A percentile compares a stretch with the other conserved stretches of the same genome.
Conservation (phyloP, 2,113 vertebrate species). For the Alethe diademata region DNA sequence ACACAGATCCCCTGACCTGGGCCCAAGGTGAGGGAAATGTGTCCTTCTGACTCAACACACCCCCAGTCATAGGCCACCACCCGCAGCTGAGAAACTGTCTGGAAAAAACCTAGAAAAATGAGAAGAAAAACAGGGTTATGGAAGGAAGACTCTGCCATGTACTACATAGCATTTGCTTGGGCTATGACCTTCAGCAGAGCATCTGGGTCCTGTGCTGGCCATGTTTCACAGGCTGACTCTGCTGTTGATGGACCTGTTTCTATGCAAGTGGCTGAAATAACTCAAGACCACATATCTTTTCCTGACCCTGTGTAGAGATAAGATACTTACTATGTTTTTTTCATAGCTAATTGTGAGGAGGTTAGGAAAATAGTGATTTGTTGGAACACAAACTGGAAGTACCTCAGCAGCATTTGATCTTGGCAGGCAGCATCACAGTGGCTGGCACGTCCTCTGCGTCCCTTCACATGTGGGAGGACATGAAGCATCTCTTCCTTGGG, state of each 20-base stretch:
- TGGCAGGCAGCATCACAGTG: accelerated
- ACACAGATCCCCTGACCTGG: neutral
- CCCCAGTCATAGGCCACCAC: neutral
- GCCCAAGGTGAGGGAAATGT: neutral
- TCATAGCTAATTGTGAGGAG: neutral
- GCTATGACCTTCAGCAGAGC: neutral
- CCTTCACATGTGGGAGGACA: accelerated
- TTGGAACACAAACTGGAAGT: neutral
- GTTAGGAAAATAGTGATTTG: neutral
- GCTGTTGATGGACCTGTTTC: neutral
- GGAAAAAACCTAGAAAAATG: neutral
- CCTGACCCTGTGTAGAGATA: neutral
- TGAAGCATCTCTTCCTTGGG: neutral
- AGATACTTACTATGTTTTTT: neutral
- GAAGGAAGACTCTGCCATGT: neutral
- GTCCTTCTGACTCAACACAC: neutral
- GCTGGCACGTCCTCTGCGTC: neutral
- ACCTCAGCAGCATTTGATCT: neutral
- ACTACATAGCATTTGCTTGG: accelerated
- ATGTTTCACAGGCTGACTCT: neutral
- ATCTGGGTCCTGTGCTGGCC: neutral
- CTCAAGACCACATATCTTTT: neutral
- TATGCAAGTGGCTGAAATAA: neutral
- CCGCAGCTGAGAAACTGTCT: neutral
- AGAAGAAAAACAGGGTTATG: neutral